Conservation (phyloP, 1,140 invertebrate species). For the Diabrotica virgifera region DNA sequence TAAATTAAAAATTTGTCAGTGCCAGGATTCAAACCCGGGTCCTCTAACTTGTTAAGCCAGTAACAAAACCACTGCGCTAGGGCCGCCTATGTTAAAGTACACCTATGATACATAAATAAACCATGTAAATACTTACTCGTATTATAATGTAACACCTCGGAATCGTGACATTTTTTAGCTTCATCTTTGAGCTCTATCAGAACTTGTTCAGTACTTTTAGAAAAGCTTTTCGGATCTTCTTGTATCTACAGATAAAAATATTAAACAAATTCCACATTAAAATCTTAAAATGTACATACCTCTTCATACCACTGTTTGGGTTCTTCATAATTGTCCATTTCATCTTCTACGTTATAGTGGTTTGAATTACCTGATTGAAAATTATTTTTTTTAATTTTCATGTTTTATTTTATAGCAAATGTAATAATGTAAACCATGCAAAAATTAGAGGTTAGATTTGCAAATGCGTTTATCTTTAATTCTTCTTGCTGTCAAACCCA, state of each 20-base stretch:
- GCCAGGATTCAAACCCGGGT: no score
- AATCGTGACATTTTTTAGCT: slow-evolving; percentile 57
- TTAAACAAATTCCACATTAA: not conserved
- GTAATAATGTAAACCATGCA: not conserved
- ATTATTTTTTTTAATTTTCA: slow-evolving; percentile 7
- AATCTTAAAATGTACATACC: slow-evolving; percentile 7
- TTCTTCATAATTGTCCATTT: slow-evolving; percentile 22
- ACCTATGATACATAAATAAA: no score
- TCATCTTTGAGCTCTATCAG: slow-evolving; percentile 57
- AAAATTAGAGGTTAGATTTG: not conserved
- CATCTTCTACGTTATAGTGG: not conserved
- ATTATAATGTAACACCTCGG: slow-evolving; percentile 51
- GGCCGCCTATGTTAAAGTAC: no score
- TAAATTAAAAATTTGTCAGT: no score
- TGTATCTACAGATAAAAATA: slow-evolving; percentile 10
- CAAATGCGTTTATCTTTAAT: no score
- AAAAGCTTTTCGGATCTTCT: slow-evolving; percentile 41
- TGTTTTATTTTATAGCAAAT: not conserved
- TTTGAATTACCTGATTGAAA: not conserved
- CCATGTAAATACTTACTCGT: slow-evolving; percentile 48
- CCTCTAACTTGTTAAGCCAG: no score
- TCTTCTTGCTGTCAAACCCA: no score
- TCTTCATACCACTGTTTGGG: slow-evolving; percentile 35
- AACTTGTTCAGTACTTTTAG: slow-evolving; percentile 50
- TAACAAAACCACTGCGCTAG: no score